Base-by-base conservation (phyloP, 2,797 vertebrate genomes). In the Myotis vivesi region DNA sequence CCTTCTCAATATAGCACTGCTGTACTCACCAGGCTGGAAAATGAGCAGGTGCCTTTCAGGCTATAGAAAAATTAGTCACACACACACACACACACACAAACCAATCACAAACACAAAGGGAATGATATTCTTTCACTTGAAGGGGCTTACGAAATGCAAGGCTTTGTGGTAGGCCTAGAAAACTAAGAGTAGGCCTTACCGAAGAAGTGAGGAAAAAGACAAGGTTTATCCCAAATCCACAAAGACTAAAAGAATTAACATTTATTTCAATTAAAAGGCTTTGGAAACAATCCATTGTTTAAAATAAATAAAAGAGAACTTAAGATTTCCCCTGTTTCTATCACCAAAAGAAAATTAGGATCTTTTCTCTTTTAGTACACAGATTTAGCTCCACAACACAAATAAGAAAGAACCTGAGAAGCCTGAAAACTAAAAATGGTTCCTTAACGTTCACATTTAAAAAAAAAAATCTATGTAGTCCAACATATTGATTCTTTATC, bases 191-290 rank as follows among this genome's bases (percentile, higher is more conserved):
- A 92, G 77, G n/a, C 93, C 95, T 79, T 59, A 88, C 68, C 11
- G 16, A 95, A 89, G 46, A 91, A 69, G 53, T 95, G 72, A 83
- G 57, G 41, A 51, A 89, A 93, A 87, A 83, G 79, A 16, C 53
- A 89, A 95, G 83, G 72, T 90, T 95, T 97, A 96, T 57, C 76
- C 87, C 88, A 97, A 96, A 96, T 53, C 57, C 87, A 95, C 94
- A 94, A 92, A 96, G 72, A 80, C 76, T 75, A 92, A 79, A 94
- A 94, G 80, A 93, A 85, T 71, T 76, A 95, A 94, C 84, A 77
- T 95, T 92, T 96, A 95, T 86, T 96, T 94, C 80, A 89, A 71
- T 93, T 87, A 92, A 95, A 87, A 93, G 57, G 57, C 64, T 73
- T 82, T 96, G 93, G 69, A 71, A 95, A 95, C 46, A 82, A 97